Evolutionary conservation across 2,113 vertebrate genomes (phyloP), one percentile per base, ranked within the genome.

Genomic region (Anoura caudifer): DNA sequence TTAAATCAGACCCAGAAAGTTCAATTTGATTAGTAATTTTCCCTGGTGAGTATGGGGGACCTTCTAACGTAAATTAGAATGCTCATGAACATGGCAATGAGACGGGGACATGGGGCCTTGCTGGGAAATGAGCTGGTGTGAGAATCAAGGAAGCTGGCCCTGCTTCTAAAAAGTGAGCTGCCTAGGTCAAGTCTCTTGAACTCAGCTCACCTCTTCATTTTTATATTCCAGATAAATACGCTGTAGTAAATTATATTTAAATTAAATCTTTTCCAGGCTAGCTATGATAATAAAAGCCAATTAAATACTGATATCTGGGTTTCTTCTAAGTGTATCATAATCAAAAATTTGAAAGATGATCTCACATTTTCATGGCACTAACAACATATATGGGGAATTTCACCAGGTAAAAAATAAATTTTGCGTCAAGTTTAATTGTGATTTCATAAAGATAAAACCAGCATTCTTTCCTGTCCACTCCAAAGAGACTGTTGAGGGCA

Each of bases 1-100:
- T 97, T 96, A 96, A 97, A 96, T 98, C 95, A 96, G 47, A 96
- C 72, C 61, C 69, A 95, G 95, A 96, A 97, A 96, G 79, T 93
- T 96, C 89, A 96, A 97, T 97, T 96, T 91, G 93, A 96, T 97
- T 97, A 97, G 95, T 95, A 82, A 96, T 97, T 95, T 97, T 98
- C 86, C 73, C 77, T 72, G 41, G 82, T 93, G 76, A 94, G 69
- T 94, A 91, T n/a, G 63, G 88, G 56, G 80, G 69, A 26, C 73
- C 77, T 96, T 98, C 94, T 95, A 94, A 97, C 89, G 93, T 86
- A 96, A 96, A 97, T 98, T 41, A 97, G 93, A 91, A 89, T 80
- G 94, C 96, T 97, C 89, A 95, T 97, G 93, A 95, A 87, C 79
- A 65, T 72, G 86, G 89, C 91, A 96, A 91, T 92, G 67, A 96